Evolutionary conservation across 2,113 vertebrate species (phyloP).

Genomic region (Amphilophus citrinellus): DNA sequence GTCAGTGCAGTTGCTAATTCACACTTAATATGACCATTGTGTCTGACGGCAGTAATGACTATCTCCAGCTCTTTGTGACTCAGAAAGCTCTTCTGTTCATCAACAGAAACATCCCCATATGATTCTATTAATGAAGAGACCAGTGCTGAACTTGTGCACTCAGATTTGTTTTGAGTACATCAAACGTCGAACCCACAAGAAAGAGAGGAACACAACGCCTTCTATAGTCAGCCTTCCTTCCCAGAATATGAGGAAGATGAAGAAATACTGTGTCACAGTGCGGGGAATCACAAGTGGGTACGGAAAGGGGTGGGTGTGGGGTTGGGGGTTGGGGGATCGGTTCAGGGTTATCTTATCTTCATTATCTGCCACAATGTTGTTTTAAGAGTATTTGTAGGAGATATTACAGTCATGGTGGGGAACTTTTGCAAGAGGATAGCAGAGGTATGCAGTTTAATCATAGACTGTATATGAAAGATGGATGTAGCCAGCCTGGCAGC

Average conservation of each 20-base stretch:
- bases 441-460: neutral
- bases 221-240: constrained; percentile 55
- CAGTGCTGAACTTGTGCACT: constrained; percentile 49
- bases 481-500: neutral
- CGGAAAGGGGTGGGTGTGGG: neutral
- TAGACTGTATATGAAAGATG: neutral
- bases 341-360: constrained; percentile 18
- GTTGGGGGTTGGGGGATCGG: neutral
- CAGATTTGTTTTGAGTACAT: constrained; percentile 54
- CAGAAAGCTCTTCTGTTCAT: constrained; percentile 47
- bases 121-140: constrained; percentile 57
- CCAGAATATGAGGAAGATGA: constrained; percentile 69
- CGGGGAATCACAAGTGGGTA: constrained; percentile 53
- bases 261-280: constrained; percentile 70
- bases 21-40: neutral
- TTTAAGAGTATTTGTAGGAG: neutral
- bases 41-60: constrained; percentile 32
- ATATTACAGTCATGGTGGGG: neutral
- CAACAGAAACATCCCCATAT: constrained; percentile 34
- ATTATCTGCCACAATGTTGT: neutral
- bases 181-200: constrained; percentile 71
- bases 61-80: constrained; percentile 55
- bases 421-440: neutral
- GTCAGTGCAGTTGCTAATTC: neutral
- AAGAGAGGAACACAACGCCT: constrained; percentile 56